Percentiles rank a stretch among this genome's conserved stretches.
Conservation (phyloP, 2,888 invertebrate genomes). For the Polydrusus cervinus region DNA sequence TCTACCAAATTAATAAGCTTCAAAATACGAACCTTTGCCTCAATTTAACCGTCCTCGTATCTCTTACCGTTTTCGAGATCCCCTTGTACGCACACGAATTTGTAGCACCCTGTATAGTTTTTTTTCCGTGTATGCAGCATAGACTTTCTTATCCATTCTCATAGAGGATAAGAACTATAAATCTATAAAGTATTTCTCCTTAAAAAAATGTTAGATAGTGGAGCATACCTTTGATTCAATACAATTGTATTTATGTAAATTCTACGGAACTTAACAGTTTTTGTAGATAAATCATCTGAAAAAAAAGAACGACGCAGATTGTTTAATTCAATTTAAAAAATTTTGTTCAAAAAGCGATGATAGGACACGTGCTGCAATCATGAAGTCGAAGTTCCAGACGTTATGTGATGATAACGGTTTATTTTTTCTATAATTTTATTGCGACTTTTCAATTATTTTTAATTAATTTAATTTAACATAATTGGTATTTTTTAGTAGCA, state of each 20-base stretch:
- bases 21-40: no score
- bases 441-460: not conserved
- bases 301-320: constrained; percentile 7
- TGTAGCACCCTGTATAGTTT: not conserved
- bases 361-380: constrained; percentile 22
- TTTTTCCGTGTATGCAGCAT: no score
- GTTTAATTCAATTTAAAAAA: constrained; percentile 5
- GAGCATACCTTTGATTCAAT: not conserved
- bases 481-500: not conserved
- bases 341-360: constrained; percentile 1
- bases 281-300: constrained; percentile 1
- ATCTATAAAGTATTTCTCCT: not conserved
- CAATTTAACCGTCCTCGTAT: no score
- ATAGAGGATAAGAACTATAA: not conserved
- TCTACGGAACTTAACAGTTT: not conserved
- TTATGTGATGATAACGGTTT: constrained; percentile 12
- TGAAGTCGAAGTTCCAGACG: constrained; percentile 32
- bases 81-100: no score
- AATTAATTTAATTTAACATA: not conserved
- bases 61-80: no score
- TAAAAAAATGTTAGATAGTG: not conserved
- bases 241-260: constrained; percentile 6
- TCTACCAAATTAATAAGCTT: no score
- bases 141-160: no score
- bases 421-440: not conserved